Conservation (phyloP, 2,797 vertebrate genomes). For the Picus viridis region DNA sequence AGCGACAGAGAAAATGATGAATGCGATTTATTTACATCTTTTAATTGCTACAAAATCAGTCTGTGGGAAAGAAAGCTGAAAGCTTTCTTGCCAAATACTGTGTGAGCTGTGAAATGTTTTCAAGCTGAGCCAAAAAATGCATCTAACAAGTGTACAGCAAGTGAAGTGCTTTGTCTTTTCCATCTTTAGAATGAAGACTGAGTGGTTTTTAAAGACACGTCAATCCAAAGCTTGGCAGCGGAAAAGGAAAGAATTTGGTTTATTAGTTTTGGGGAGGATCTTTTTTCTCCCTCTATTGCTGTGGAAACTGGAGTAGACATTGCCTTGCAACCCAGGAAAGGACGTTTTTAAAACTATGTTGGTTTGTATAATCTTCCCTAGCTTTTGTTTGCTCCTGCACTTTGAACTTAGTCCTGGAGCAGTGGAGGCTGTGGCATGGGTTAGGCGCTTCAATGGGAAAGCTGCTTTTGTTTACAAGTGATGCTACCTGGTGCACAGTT, state of each 20-base stretch:
- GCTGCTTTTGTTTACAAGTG: not conserved
- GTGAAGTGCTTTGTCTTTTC: constrained; percentile 59
- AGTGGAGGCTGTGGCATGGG: fast-evolving
- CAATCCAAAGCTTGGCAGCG: constrained; percentile 63
- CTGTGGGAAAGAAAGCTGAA: constrained; percentile 36
- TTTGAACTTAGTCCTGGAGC: not conserved
- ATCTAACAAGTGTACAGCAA: constrained; percentile 66
- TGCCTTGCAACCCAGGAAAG: not conserved
- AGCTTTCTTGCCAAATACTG: constrained; percentile 34
- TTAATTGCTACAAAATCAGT: not conserved
- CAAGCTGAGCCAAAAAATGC: constrained; percentile 70
- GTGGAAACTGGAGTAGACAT: constrained; percentile 55
- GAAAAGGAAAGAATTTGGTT: constrained; percentile 67
- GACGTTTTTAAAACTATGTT: not conserved
- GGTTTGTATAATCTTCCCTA: not conserved
- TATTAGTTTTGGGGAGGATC: not conserved
- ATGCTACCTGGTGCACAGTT: not conserved
- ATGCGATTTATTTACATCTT: not conserved
- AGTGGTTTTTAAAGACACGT: constrained; percentile 64
- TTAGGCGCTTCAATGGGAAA: not conserved
- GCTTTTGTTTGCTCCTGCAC: not conserved
- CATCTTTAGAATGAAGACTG: constrained; percentile 64
- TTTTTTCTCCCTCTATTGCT: not conserved
- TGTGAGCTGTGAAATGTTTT: constrained; percentile 67
- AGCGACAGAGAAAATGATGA: not conserved